A percentile compares a stretch with the other conserved stretches of the same genome.
phyloP scores from a whole-genome alignment of 2,888 invertebrate species.

The Enoplolaimus lenunculus region DNA sequence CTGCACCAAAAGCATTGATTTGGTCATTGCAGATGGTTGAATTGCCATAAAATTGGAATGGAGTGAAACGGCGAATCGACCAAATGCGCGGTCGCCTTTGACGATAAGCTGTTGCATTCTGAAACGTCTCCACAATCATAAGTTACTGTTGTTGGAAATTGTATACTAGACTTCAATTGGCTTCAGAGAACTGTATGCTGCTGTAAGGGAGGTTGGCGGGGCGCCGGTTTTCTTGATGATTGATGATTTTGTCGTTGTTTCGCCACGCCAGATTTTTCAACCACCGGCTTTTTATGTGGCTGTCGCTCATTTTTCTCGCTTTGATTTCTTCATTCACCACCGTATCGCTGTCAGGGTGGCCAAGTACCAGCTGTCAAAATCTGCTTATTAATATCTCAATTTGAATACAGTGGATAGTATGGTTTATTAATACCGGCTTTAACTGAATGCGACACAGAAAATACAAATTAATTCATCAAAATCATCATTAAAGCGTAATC shows the following conservation, averaged over 20 bases:
- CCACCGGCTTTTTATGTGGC: neutral
- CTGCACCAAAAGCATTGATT: neutral
- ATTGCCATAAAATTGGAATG: neutral
- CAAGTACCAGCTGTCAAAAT: no score
- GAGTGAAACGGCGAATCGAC: neutral
- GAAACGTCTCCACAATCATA: neutral
- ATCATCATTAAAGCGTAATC: no score
- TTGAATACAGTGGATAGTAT: no score
- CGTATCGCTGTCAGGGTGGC: neutral
- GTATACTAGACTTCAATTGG: neutral
- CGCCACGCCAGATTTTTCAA: neutral
- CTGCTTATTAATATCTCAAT: no score
- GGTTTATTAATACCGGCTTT: no score
- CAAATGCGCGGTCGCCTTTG: neutral
- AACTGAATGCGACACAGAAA: no score
- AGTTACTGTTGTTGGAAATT: neutral
- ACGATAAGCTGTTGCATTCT: neutral
- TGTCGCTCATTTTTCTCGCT: neutral
- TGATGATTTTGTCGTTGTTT: neutral
- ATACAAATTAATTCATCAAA: no score
- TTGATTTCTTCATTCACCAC: neutral
- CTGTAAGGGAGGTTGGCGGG: neutral
- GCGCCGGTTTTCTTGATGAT: neutral
- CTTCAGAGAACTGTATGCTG: neutral
- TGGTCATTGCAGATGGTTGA: neutral